phyloP scores from a whole-genome alignment of 2,113 vertebrate genomes.

The Pseudonaja textilis region DNA sequence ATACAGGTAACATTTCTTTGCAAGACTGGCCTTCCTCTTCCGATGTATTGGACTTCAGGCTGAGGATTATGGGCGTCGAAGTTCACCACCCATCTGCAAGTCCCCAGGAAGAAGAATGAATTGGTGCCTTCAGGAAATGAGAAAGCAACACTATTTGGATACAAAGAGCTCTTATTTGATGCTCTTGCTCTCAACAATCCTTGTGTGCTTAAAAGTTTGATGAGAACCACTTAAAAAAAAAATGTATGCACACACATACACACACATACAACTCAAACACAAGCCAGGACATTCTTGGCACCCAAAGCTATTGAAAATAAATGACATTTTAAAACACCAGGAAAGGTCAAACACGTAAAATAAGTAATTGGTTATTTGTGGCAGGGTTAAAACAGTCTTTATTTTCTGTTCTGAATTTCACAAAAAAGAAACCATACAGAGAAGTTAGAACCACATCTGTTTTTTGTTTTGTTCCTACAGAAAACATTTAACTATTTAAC shows the following conservation, averaged over 20 bases:
- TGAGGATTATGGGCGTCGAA: not conserved
- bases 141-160: not conserved
- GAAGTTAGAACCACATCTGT: conserved; percentile 29
- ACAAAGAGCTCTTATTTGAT: conserved; percentile 11
- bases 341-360: conserved; percentile 32
- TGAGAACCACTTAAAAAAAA: not conserved
- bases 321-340: conserved; percentile 30
- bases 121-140: not conserved
- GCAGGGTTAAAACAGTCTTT: conserved; percentile 33
- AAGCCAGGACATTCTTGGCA: conserved; percentile 1
- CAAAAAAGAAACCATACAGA: conserved; percentile 33
- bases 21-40: not conserved
- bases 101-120: not conserved
- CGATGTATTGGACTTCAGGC: not conserved
- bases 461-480: conserved; percentile 45
- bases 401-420: conserved; percentile 6
- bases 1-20: not conserved
- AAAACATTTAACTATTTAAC: conserved; percentile 45
- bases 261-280: not conserved
- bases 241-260: not conserved
- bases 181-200: conserved; percentile 8
- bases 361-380: conserved; percentile 44
- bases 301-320: not conserved
- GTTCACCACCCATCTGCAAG: not conserved
- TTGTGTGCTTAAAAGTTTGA: not conserved